phyloP scores from a whole-genome alignment of 2,888 invertebrate genomes.

The Drosophila gaucha region DNA sequence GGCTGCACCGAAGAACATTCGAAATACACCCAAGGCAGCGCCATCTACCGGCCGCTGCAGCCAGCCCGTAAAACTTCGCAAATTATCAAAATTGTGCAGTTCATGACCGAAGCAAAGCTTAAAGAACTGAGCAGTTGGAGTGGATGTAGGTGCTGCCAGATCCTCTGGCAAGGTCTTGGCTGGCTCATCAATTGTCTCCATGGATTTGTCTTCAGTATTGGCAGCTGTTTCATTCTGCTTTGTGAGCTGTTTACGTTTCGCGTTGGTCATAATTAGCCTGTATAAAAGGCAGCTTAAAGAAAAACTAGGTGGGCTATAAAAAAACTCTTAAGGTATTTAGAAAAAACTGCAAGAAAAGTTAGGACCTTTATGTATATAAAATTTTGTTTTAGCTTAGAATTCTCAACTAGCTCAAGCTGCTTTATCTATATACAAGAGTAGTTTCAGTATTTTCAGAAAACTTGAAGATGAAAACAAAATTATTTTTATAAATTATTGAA shows the following conservation, averaged over 20 bases:
- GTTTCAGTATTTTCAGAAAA: too few relatives aligned
- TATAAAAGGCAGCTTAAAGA: neutral
- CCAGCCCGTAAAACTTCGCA: constrained; percentile 85
- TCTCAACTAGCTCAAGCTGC: neutral
- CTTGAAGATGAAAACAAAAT: too few relatives aligned
- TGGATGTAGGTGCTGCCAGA: neutral
- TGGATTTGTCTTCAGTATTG: neutral
- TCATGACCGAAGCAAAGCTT: constrained; percentile 66
- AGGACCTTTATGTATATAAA: too few relatives aligned
- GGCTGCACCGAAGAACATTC: constrained; percentile 89
- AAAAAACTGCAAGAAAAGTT: too few relatives aligned
- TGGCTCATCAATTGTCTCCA: neutral
- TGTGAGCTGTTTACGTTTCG: constrained; percentile 59
- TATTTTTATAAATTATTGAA: too few relatives aligned
- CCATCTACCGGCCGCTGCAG: constrained; percentile 90
- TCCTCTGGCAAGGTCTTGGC: neutral
- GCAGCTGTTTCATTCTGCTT: constrained; percentile 20
- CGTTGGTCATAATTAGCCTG: constrained; percentile 55
- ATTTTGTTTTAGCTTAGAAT: neutral
- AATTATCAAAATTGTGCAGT: constrained; percentile 52
- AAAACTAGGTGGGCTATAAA: neutral
- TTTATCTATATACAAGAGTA: neutral
- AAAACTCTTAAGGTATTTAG: neutral
- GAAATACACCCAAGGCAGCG: constrained; percentile 90
- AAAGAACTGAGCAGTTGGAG: constrained; percentile 40